phyloP scores from a whole-genome alignment of 1,140 invertebrate genomes.

The Pseudomyrmex pallidus region DNA sequence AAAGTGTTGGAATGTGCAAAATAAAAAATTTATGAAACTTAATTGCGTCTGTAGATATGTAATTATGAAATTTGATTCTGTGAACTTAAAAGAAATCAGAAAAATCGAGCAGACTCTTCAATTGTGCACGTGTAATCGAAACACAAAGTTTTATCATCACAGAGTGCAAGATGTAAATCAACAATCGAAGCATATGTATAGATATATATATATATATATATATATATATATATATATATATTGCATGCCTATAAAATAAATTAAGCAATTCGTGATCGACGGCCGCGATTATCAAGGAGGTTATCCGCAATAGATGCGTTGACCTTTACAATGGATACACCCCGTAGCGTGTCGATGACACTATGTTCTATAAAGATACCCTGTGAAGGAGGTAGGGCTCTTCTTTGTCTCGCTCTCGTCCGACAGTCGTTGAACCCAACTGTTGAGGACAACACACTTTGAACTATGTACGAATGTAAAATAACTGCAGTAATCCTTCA shows the following conservation, averaged over 20 bases:
- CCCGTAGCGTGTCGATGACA: conserved; percentile 76
- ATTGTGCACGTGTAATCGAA: background rate
- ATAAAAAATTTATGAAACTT: background rate
- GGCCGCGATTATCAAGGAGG: conserved; percentile 67
- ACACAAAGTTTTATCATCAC: no score
- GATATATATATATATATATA: no score
- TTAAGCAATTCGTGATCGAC: conserved; percentile 47
- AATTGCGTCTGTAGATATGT: background rate
- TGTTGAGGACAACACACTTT: conserved; percentile 77
- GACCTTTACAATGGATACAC: conserved; percentile 79
- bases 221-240: background rate
- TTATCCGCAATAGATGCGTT: conserved; percentile 79
- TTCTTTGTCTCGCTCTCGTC: conserved; percentile 73
- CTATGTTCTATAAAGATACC: conserved; percentile 79
- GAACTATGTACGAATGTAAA: conserved; percentile 68
- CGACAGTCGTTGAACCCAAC: conserved; percentile 78
- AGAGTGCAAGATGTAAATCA: no score
- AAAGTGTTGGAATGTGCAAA: background rate
- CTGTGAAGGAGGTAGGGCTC: conserved; percentile 63
- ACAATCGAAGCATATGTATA: no score
- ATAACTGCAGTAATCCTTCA: conserved; percentile 64
- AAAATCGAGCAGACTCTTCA: background rate
- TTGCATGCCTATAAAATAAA: conserved; percentile 23
- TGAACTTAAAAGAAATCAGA: background rate
- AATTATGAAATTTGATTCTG: background rate